A percentile compares a stretch with the other conserved stretches of the same genome.
Evolutionary conservation across 2,888 invertebrate species (phyloP).

Genomic region (Scaptodrosophila latifasciaeformis): DNA sequence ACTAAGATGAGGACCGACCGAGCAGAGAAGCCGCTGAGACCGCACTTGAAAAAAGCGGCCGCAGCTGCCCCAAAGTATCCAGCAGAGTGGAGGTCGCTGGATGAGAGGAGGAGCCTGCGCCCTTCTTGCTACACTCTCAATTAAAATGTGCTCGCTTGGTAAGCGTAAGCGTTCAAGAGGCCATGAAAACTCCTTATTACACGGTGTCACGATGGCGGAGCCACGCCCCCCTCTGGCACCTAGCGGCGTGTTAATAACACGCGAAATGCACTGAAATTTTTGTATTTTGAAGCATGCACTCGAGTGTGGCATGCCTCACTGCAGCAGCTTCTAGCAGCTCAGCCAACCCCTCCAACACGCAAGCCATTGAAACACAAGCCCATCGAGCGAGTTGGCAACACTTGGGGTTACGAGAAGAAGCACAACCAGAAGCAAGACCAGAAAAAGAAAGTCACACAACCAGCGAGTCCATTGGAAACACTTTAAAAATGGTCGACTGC

Average conservation of each 20-base stretch:
- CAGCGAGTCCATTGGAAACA: constrained; percentile 24
- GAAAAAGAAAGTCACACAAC: background rate
- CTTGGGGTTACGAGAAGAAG: constrained; percentile 43
- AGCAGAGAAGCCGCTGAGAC: constrained; percentile 25
- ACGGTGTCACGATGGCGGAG: constrained; percentile 51
- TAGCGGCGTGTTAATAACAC: constrained; percentile 64
- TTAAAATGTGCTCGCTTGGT: constrained; percentile 69
- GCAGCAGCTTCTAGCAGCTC: constrained; percentile 7
- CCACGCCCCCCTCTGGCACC: constrained; percentile 19
- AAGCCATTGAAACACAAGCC: constrained; percentile 42
- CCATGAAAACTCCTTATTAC: constrained; percentile 69
- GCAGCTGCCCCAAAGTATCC: constrained; percentile 62
- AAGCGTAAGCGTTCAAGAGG: constrained; percentile 67
- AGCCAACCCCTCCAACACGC: constrained; percentile 56
- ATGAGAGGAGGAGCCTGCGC: too few species aligned
- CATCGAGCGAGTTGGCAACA: constrained; percentile 66
- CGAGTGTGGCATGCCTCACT: constrained; percentile 52
- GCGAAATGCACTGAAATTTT: constrained; percentile 65
- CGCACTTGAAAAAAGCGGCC: constrained; percentile 51
- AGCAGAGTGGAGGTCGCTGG: constrained; percentile 16
- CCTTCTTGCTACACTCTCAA: constrained; percentile 67
- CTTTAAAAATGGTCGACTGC: constrained; percentile 26
- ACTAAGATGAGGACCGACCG: constrained; percentile 40
- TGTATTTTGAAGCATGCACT: constrained; percentile 61
- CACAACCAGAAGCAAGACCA: constrained; percentile 13